Percentiles rank a stretch among this genome's conserved stretches.
phyloP scores from a whole-genome alignment of 2,797 vertebrate genomes.

The Anguilla anguilla region DNA sequence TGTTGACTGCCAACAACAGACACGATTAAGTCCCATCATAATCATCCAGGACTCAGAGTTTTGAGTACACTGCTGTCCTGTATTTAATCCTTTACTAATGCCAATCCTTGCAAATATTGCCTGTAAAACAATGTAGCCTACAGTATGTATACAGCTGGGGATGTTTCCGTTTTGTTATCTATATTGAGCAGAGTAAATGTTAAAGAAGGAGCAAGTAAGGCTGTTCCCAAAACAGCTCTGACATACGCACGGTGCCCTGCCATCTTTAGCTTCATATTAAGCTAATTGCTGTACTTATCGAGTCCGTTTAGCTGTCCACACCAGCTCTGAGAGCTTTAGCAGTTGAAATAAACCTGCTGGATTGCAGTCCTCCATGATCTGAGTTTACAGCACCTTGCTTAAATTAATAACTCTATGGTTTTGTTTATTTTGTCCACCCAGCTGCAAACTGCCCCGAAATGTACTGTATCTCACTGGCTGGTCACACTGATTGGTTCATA shows the following conservation, averaged over 20 bases:
- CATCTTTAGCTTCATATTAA: not conserved
- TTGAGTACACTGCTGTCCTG: not conserved
- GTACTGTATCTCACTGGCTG: not conserved
- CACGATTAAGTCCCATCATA: not conserved
- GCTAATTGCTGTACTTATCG: not conserved
- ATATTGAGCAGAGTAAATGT: not conserved
- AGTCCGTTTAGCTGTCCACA: not conserved
- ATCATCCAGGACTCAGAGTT: not conserved
- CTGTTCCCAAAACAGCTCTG: not conserved
- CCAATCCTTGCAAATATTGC: not conserved
- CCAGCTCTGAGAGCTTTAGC: not conserved
- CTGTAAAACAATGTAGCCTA: not conserved
- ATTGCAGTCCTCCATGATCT: not conserved
- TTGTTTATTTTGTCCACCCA: not conserved
- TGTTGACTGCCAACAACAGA: not conserved
- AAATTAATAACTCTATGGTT: not conserved
- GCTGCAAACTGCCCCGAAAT: not conserved
- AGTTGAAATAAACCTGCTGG: not conserved
- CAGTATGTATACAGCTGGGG: not conserved
- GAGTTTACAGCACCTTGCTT: not conserved
- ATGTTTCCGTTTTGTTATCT: not conserved
- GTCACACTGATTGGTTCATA: not conserved
- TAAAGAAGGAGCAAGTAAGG: not conserved
- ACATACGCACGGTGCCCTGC: not conserved
- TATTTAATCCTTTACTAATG: slow-evolving; percentile 5